Evolutionary conservation across 2,113 vertebrate genomes (phyloP), one percentile per base, ranked within the genome.

Genomic region (Cygnus buccinator): DNA sequence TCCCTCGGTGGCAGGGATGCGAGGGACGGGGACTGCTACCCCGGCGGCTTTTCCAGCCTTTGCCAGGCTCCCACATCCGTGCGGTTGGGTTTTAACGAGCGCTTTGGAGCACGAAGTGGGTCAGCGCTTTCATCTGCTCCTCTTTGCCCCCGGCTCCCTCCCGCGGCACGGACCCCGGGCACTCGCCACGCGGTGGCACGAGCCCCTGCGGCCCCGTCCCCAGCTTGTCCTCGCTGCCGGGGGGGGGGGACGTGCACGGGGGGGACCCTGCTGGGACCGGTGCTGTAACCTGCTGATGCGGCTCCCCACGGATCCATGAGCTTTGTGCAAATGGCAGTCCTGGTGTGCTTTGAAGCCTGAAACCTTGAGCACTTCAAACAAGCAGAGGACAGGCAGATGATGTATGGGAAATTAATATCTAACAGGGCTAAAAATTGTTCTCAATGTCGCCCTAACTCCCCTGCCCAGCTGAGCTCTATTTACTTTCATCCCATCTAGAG

Each of bases 391-490:
- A 86, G 96, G 97, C 83, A 48, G 97, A 97, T 97, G 97, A 97
- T 98, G 93, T 94, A 91, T 44, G 94, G 94, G 97, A 98, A 98
- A 98, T 98, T 98, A 98, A 97, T 97, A 97, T 88, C 98, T 98
- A 97, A 96, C 95, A 9, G 97, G 92, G 95, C 97, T 97, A 96
- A 96, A 98, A 98, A 95, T 97, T 83, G 93, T 92, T 96, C 93
- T 96, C 79, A 13, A 1, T 95, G 96, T 95, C 93, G 71, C 96
- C 94, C 95, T 75, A 67, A 96, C 96, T 97, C 97, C 91, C 94
- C 90, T 91, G 89, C 94, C 97, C 95, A 52, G 90, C 88, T 94
- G 90, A 97, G 95, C 91, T 95, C 94, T 97, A 86, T 97, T 97
- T 97, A 96, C 97, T 97, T 97, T 97, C 84, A 87, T 96, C 95